Evolutionary conservation across 2,888 invertebrate species (phyloP).

Genomic region (Pristionchus fissidentatus): DNA sequence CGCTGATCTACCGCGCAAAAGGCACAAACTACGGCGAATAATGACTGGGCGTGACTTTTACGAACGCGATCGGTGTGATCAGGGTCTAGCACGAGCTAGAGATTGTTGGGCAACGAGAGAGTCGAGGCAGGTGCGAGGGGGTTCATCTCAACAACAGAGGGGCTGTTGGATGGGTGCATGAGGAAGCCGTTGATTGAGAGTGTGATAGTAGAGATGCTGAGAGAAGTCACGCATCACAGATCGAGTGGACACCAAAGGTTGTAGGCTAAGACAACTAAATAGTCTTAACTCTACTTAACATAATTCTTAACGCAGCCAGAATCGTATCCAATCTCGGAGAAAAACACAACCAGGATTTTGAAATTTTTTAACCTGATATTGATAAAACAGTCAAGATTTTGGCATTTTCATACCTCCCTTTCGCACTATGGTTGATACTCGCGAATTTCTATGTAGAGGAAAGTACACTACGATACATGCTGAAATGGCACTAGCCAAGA

Average conservation of each 20-base stretch:
- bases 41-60: neutral
- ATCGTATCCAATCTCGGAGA: neutral
- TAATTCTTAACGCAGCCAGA: neutral
- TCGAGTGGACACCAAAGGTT: too few species aligned
- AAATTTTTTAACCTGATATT: too few species aligned
- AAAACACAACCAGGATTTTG: neutral
- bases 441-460: too few species aligned
- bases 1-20: neutral
- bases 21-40: neutral
- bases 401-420: too few species aligned
- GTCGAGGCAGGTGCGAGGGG: constrained; percentile 17
- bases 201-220: too few species aligned
- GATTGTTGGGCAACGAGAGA: constrained; percentile 30
- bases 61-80: neutral
- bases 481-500: too few species aligned
- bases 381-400: too few species aligned
- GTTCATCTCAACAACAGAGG: constrained; percentile 33
- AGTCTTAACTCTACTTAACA: too few species aligned
- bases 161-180: neutral
- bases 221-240: too few species aligned
- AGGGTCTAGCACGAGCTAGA: neutral
- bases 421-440: too few species aligned
- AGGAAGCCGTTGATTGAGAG: neutral
- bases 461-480: too few species aligned
- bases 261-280: too few species aligned